Evolutionary conservation across 2,797 vertebrate species (phyloP).

Genomic region (Anniella stebbinsi): DNA sequence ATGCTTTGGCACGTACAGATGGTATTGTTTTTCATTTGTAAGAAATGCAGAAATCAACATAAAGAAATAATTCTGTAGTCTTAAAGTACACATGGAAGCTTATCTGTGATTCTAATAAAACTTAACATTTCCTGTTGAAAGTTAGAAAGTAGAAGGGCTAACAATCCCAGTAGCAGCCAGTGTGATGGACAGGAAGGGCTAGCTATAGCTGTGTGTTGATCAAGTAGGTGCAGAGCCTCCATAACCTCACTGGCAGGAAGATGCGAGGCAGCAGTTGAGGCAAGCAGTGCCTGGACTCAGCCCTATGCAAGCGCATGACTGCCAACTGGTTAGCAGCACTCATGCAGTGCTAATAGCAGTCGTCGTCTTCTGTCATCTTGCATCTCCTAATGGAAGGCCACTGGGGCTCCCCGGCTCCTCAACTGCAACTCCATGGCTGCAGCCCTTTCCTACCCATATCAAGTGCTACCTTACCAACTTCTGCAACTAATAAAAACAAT

Average conservation of each 20-base stretch:
- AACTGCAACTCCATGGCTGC: too few relatives aligned
- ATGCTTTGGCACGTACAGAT: slow-evolving; percentile 30
- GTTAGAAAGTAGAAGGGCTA: slow-evolving; percentile 44
- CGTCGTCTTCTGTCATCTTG: neutral
- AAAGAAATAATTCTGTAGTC: slow-evolving; percentile 59
- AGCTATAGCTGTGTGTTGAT: neutral
- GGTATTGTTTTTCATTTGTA: slow-evolving; percentile 46
- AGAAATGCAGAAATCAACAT: slow-evolving; percentile 47
- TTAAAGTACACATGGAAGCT: slow-evolving; percentile 54
- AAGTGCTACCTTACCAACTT: neutral
- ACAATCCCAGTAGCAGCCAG: neutral
- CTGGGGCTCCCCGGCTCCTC: neutral
- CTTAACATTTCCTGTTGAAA: slow-evolving; percentile 52
- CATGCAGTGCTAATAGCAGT: too few relatives aligned
- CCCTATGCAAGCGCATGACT: too few relatives aligned
- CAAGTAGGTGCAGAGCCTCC: neutral
- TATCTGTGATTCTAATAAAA: slow-evolving; percentile 41
- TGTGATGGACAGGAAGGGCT: neutral
- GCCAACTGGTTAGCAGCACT: neutral
- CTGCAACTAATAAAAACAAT: neutral
- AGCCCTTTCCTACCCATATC: neutral
- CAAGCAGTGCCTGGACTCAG: too few relatives aligned
- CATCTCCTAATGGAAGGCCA: neutral
- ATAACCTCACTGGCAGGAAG: neutral
- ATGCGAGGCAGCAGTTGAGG: neutral